Base-by-base conservation (phyloP, 2,113 vertebrate species). In the Eclectus roratus region DNA sequence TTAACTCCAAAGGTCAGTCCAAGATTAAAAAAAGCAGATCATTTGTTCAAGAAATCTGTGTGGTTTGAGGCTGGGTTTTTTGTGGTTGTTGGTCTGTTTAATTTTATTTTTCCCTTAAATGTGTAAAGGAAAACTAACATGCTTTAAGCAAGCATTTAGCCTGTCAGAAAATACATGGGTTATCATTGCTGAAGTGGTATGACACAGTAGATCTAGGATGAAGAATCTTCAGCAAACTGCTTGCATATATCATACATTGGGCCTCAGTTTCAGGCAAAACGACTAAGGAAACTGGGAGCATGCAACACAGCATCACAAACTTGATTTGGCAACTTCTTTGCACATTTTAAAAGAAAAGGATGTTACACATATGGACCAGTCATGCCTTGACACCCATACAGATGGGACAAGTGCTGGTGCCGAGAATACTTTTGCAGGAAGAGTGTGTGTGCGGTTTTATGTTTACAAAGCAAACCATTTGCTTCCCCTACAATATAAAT, bases 1-100 rank as follows among this genome's bases (percentile, higher is more conserved):
- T 91, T 94, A 93, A 78, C 87, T 96, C 83, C 70, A 89, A 95
- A 96, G 88, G 95, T 93, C 95, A 95, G 69, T 56, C 39, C 68
- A 94, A 92, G 93, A 97, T 90, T 63, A 9, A 60, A 90, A 93
- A 88, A 89, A 90, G 49, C 24, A 93, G 85, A 89, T 66, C 31
- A 52, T 94, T 94, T 82, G 49, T 89, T 88, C 52, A 77, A 91
- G 77, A 96, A 94, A 83, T 58, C 43, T 66, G 80, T 27, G 88
- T 82, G 55, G 61, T 79, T 91, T 60, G 63, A 17, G 23, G 15
- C 37, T 80, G 15, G 12, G 5, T 19, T 94, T 55, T 7, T 17
- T 13, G 17, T 10, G 44, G 72, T 4, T 52, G 17, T 17, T 66
- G 2, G 6, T 4, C 65, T 29, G 31, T 8, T 13, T 17, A 15